Evolutionary conservation across 2,888 invertebrate species (phyloP), one percentile per base, ranked within the genome.

Genomic region (Slavum lentiscoides): DNA sequence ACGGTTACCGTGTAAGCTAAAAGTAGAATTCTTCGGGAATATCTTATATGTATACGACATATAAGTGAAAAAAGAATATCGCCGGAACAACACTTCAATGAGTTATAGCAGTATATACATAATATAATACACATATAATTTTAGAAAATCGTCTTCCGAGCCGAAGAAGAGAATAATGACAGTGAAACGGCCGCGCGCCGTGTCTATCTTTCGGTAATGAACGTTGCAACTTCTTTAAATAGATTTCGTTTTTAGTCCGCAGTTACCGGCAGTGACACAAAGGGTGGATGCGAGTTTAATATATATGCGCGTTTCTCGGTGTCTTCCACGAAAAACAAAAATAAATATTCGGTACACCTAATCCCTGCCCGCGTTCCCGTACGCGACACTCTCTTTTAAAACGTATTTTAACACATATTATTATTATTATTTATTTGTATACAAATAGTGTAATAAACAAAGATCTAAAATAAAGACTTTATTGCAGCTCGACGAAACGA

Each of bases 141-240:
- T 73, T 37, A 21, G 53, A 62, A 77, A 77, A 66, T 66, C 15
- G 23, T 80, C 15, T 13, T 77, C 61, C 49, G 23, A 30, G 37
- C 19, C 43, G 19, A 70, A 68, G 68, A 72, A 64, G 64, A 80
- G 64, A 80, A 30, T 30, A 80, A 66, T 80, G 72, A 80, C 80
- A 64, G 62, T 55, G 37, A 49, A 49, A 59, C 68, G 19, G 15
- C 21, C 21, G 61, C 30, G 30, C 21, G 61, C 30, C 2, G 37
- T 62, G 30, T 80, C 1, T n/a, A n/a, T n/a, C n/a, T n/a, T n/a
- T 55, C 5, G 19, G 23, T 70, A 69, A 77, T 53, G 72, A 62
- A 70, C 43, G 70, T 72, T 72, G 72, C 64, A n/a, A 72, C 72
- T 70, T 72, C 80, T 80, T 80, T 80, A 80, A 80, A 80, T 80